Conservation (phyloP, 2,113 vertebrate genomes). For the Erythrolamprus reginae region DNA sequence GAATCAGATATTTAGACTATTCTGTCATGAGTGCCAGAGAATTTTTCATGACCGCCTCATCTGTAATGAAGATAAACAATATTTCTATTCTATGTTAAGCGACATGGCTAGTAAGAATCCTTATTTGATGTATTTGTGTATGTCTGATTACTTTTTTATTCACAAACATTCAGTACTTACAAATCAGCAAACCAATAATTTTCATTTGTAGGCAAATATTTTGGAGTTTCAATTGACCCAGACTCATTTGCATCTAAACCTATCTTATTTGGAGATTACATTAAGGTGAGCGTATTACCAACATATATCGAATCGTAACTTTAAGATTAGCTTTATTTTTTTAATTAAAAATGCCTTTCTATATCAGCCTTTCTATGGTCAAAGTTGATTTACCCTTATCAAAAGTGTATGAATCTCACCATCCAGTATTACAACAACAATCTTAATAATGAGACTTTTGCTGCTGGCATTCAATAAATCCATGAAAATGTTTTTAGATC, state of each 20-base stretch:
- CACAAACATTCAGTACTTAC: not conserved
- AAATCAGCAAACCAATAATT: slow-evolving; percentile 14
- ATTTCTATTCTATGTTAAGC: slow-evolving; percentile 78
- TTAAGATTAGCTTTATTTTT: not conserved
- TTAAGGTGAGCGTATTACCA: slow-evolving; percentile 67
- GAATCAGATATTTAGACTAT: slow-evolving; percentile 79
- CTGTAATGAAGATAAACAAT: slow-evolving; percentile 78
- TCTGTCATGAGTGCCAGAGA: slow-evolving; percentile 81
- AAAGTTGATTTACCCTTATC: not conserved
- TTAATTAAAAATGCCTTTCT: not conserved
- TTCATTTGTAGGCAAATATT: slow-evolving; percentile 72
- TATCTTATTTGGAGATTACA: slow-evolving; percentile 84
- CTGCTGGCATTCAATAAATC: not conserved
- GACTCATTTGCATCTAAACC: slow-evolving; percentile 72
- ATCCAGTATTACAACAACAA: not conserved
- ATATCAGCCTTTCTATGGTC: not conserved
- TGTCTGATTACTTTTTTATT: not conserved
- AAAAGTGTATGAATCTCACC: not conserved
- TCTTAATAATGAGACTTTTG: not conserved
- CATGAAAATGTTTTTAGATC: not conserved
- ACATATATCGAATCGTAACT: not conserved
- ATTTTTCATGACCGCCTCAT: slow-evolving; percentile 83
- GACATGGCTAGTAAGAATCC: slow-evolving; percentile 79
- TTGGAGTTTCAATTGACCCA: slow-evolving; percentile 72
- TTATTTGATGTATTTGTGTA: not conserved